Conservation (phyloP, 30 jellyfish, hydroid and myxozoan species). For the Mastigias papua region DNA sequence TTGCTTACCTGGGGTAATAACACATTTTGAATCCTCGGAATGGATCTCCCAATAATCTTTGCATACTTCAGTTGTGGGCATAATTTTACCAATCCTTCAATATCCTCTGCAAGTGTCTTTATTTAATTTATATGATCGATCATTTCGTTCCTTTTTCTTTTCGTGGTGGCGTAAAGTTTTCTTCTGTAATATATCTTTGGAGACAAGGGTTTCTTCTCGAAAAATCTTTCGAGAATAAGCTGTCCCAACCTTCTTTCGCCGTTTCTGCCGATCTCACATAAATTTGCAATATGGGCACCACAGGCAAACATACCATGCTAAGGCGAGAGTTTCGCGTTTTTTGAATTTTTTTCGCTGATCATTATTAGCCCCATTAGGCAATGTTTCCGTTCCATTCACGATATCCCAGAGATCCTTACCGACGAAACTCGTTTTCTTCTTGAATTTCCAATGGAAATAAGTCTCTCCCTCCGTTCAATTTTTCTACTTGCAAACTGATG, state of each 20-base stretch:
- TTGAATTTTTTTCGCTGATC: conserved; percentile 2
- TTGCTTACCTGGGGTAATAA: too few relatives aligned
- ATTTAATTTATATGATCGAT: conserved; percentile 29
- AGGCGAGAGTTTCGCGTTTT: conserved; percentile 31
- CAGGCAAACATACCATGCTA: conserved; percentile 57
- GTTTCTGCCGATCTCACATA: conserved; percentile 34
- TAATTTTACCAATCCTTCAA: conserved; percentile 57
- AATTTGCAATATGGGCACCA: not conserved
- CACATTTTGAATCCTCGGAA: too few relatives aligned
- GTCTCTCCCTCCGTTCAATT: too few relatives aligned
- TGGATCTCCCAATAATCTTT: too few relatives aligned
- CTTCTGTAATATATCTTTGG: conserved; percentile 48
- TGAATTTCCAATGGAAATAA: too few relatives aligned
- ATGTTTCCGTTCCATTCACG: too few relatives aligned
- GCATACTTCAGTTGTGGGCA: conserved; percentile 17
- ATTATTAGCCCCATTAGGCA: not conserved
- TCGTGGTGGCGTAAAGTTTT: conserved; percentile 38
- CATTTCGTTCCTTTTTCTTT: conserved; percentile 35
- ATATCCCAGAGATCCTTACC: too few relatives aligned
- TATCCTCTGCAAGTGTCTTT: conserved; percentile 31
- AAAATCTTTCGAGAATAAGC: conserved; percentile 33
- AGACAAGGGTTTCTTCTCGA: conserved; percentile 26
- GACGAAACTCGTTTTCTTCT: too few relatives aligned
- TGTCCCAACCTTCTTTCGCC: conserved; percentile 51
- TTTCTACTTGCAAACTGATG: too few relatives aligned